Evolutionary conservation across 1,140 invertebrate genomes (phyloP), one percentile per base, ranked within the genome.

Genomic region (Andrena cerasifolii): DNA sequence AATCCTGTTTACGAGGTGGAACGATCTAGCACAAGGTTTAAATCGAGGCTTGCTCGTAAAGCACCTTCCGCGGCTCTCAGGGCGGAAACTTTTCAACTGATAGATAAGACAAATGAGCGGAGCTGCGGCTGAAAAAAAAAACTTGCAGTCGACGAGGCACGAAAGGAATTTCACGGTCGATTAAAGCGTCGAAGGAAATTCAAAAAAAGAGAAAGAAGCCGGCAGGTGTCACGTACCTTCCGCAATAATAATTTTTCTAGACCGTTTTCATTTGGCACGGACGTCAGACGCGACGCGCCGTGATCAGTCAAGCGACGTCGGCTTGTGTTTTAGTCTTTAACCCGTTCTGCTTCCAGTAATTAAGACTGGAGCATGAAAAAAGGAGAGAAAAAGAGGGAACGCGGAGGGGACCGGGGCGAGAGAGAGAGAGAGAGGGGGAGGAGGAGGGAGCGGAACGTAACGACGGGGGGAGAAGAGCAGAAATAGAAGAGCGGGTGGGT

Each of bases 341-440:
- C 79, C 63, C 85, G 80, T 87, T 87, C 86, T 86, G 83, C 81
- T 86, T 87, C 77, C 78, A 86, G 86, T 88, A 87, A 88, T 88
- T 88, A 87, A 84, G 86, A 88, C 83, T 82, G 58, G 78, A 80
- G 83, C 47, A 77, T 78, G 77, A 82, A 86, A 76, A 74, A 82
- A 63, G 62, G 68, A 36, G 67, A 26, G 62, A 72, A 36, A 72
- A 26, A 59, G 40, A 72, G n/a, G 49, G 40, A 78, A 33, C 43
- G 54, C 68, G 26, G 24, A 31, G 66, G 47, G 28, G 45, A 62
- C 18, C n/a, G n/a, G n/a, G n/a, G n/a, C n/a, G n/a, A n/a, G 45
- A 63, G 66, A 8, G 45, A 61, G 4, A 24, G 31, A 16, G 31
- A 7, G 63, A 67, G 61, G 36, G 31, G 21, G 0, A 7, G 28